phyloP scores from a whole-genome alignment of 1,140 invertebrate genomes.

The Oreohelix idahoensis region DNA sequence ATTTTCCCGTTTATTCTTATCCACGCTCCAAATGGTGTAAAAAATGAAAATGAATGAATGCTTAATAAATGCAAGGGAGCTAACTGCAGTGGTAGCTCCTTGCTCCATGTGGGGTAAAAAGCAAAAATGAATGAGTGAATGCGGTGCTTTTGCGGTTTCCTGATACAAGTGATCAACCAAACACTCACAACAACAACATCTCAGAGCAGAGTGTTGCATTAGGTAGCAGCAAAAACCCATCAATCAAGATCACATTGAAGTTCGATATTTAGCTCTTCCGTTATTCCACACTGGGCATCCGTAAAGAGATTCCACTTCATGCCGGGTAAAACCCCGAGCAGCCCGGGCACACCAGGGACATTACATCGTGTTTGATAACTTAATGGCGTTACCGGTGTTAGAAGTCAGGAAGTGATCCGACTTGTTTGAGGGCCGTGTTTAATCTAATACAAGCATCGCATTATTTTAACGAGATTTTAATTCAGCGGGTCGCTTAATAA shows the following conservation, averaged over 20 bases:
- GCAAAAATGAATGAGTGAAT: too few species aligned
- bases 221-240: background rate
- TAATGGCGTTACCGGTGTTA: conserved; percentile 37
- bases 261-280: conserved; percentile 1
- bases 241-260: background rate
- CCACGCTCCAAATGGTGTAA: too few species aligned
- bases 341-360: background rate
- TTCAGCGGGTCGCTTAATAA: conserved; percentile 45
- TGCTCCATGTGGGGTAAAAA: too few species aligned
- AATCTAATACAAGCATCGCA: conserved; percentile 55
- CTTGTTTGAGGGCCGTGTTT: conserved; percentile 49
- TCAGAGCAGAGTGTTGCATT: background rate
- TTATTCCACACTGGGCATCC: conserved; percentile 3
- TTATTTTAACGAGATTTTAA: conserved; percentile 57
- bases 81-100: too few species aligned
- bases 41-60: too few species aligned
- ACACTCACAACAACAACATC: background rate
- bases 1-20: too few species aligned
- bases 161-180: background rate
- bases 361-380: conserved; percentile 35
- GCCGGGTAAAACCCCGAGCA: conserved; percentile 16
- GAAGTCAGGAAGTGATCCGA: conserved; percentile 28
- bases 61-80: too few species aligned
- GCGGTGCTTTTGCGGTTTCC: background rate
- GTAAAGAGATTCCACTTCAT: conserved; percentile 35